Percentiles rank a stretch among this genome's conserved stretches.
These are phyloP conservation scores for Stichopus horrens DNA, from an alignment of 53 echinoderm and acorn worm species.

Conservation along the genomic window DNA sequence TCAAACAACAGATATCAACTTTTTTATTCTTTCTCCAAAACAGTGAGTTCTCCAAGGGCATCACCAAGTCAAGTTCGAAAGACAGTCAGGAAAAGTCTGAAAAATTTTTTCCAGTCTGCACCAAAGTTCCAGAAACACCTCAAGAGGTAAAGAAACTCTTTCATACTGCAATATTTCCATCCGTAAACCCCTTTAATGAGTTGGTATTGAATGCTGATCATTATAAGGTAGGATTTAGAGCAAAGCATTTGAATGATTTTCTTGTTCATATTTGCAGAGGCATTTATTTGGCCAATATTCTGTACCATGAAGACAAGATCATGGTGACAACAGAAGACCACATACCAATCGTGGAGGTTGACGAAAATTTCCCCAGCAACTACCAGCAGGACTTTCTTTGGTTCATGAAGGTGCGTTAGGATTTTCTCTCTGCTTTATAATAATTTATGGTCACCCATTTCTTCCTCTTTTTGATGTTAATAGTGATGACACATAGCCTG, in stretches of 20 bases:
- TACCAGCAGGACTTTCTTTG: slow-evolving; percentile 95
- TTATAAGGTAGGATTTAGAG: neutral
- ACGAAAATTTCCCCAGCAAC: slow-evolving; percentile 95
- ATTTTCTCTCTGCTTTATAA: no score
- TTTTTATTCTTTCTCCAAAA: neutral
- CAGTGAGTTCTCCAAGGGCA: slow-evolving; percentile 92
- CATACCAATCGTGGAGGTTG: slow-evolving; percentile 92
- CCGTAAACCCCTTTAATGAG: neutral
- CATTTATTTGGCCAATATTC: slow-evolving; percentile 82
- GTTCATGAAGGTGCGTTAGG: slow-evolving; percentile 86
- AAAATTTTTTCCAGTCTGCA: slow-evolving; percentile 98
- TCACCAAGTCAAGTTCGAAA: slow-evolving; percentile 94
- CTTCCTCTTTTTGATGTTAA: no score
- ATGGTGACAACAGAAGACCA: slow-evolving; percentile 93
- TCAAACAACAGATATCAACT: neutral
- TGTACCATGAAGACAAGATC: slow-evolving; percentile 92
- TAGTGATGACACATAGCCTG: no score
- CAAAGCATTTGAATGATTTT: neutral
- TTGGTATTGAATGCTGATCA: neutral
- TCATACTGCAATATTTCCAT: neutral
- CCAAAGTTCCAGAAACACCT: slow-evolving; percentile 98
- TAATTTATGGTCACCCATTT: no score
- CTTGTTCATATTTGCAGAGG: slow-evolving; percentile 54
- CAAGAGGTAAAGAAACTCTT: slow-evolving; percentile 65
- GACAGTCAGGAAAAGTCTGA: slow-evolving; percentile 94